These are phyloP conservation scores for Geococcyx californianus DNA, from an alignment of 2,113 vertebrate species.

Conservation along the genomic window DNA sequence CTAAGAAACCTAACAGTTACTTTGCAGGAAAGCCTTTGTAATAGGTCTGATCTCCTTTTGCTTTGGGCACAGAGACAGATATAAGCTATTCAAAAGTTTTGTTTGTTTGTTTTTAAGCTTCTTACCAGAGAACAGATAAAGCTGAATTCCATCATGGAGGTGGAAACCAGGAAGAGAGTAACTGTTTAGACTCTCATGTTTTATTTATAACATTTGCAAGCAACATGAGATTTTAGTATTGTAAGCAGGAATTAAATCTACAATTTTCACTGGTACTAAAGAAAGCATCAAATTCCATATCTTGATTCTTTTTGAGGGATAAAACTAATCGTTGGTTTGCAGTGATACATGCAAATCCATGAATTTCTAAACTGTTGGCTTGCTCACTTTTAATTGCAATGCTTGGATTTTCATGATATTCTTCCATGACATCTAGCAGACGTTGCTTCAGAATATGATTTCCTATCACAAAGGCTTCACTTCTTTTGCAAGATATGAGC, in stretches of 20 bases:
- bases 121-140: background rate
- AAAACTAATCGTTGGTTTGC: background rate
- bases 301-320: background rate
- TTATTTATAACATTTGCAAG: background rate
- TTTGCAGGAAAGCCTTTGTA: background rate
- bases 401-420: background rate
- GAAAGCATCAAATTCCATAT: background rate
- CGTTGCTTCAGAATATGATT: background rate
- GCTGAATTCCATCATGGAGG: background rate
- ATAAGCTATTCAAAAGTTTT: background rate
- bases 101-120: background rate
- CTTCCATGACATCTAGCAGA: background rate
- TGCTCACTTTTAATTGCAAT: background rate
- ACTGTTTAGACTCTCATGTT: background rate
- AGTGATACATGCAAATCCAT: background rate
- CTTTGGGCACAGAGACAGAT: background rate
- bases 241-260: background rate
- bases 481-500: background rate
- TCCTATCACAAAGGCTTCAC: constrained; percentile 53
- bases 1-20: background rate
- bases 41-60: background rate
- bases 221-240: background rate
- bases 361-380: background rate
- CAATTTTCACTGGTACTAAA: background rate
- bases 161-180: background rate